Conservation (phyloP, 2,113 vertebrate genomes). For the Nipponia nippon region DNA sequence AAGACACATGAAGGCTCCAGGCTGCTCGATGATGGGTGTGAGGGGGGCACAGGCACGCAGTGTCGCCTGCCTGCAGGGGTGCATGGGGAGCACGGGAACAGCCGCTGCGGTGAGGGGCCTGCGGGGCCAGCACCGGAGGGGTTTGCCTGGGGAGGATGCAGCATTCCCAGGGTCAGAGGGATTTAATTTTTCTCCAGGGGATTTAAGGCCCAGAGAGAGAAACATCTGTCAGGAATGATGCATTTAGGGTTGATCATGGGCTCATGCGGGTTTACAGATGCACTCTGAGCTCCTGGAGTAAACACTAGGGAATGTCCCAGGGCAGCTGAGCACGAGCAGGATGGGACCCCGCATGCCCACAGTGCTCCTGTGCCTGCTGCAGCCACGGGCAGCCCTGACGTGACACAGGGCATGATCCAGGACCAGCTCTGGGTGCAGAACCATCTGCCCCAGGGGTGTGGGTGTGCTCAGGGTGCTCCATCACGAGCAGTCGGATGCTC, state of each 20-base stretch:
- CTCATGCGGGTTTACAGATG: rapidly evolving
- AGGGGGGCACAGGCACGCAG: rapidly evolving
- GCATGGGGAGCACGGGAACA: rapidly evolving
- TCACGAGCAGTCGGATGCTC: rapidly evolving
- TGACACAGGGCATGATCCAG: background rate
- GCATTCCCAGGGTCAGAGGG: background rate
- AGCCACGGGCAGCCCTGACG: background rate
- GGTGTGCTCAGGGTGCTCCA: background rate
- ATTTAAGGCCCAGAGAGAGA: background rate
- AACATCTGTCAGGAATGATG: background rate
- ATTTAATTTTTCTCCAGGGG: background rate
- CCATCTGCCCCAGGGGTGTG: background rate
- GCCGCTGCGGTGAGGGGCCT: background rate
- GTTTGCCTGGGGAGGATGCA: background rate
- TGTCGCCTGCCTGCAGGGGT: background rate
- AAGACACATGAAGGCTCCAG: background rate
- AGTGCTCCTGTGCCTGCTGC: background rate
- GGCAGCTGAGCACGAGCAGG: background rate
- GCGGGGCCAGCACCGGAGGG: rapidly evolving
- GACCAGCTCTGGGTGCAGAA: background rate
- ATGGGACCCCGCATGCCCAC: rapidly evolving
- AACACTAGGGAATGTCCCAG: background rate
- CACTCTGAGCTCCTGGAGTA: background rate
- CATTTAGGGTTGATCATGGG: background rate
- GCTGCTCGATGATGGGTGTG: rapidly evolving